Base-by-base conservation (phyloP, 2,797 vertebrate species). In the Xerus rutilus region DNA sequence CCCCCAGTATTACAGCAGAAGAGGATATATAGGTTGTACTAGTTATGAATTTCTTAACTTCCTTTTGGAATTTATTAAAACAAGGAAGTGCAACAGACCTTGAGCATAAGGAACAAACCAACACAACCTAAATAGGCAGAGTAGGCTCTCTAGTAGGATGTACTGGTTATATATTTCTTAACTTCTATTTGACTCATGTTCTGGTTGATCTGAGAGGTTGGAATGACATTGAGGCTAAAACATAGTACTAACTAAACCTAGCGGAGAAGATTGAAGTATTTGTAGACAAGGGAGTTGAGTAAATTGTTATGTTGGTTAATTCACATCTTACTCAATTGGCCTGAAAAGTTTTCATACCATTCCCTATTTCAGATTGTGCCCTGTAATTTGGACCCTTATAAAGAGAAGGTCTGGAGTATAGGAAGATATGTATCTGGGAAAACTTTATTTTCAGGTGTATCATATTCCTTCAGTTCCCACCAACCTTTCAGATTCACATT, bases 371-470 rank as follows among this genome's bases (percentile, higher is more conserved):
- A 73, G 7, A 18, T 57, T 89, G 39, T 96, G 25, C 1, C 21
- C 49, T 91, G 72, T 93, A 72, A 85, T 78, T 7, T 79, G 65
- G n/a, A 13, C 43, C 17, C 1, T 93, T 89, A 84, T 70, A 3
- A 47, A 89, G 13, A 76, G 17, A 89, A 78, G 30, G 1, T 64
- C 7, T 67, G 69, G 21, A 88, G 43, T 49, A 67, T 14, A 8
- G 23, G 35, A 67, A 91, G 23, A 0, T 87, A 30, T 86, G 23
- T 3, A 86, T 21, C 12, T 82, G 28, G 35, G 73, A 17, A 85
- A 90, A 92, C 76, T 91, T 45, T 92, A 83, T 97, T 91, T 92
- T 96, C 7, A 94, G 86, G 49, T n/a, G n/a, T n/a, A 91, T 95
- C 52, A 30, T 64, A 62, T n/a, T 84, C 88, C 84, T 54, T 88